These are phyloP conservation scores for Cryptoprocta ferox DNA, from an alignment of 2,797 vertebrate genomes.

Conservation along the genomic window DNA sequence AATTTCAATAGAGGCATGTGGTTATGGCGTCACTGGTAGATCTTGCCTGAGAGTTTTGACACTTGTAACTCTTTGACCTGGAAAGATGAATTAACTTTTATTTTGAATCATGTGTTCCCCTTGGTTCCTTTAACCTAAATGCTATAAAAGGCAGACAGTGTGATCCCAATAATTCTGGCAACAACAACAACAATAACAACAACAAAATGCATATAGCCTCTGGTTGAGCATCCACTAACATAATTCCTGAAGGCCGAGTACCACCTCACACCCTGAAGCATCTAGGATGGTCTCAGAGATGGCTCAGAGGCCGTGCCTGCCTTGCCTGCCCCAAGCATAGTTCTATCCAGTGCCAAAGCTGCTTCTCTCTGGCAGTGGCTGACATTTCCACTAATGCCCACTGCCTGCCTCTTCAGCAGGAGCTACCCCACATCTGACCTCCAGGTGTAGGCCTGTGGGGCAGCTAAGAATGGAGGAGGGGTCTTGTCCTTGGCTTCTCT, in stretches of 20 bases:
- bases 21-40: background rate
- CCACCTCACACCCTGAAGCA: background rate
- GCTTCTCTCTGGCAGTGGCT: background rate
- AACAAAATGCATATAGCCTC: background rate
- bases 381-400: background rate
- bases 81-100: background rate
- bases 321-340: background rate
- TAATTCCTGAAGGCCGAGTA: background rate
- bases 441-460: background rate
- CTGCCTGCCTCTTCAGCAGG: background rate
- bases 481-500: background rate
- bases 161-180: background rate
- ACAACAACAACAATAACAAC: background rate
- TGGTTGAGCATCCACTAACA: background rate
- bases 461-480: background rate
- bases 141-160: background rate
- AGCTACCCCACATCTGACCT: background rate
- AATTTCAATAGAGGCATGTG: conserved; percentile 23
- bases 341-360: background rate
- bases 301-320: background rate
- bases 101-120: background rate
- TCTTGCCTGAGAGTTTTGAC: background rate
- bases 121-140: background rate
- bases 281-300: background rate
- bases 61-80: conserved; percentile 15